Percentiles rank a stretch among this genome's conserved stretches.
phyloP scores from a whole-genome alignment of 2,888 invertebrate genomes.

The Sphecodes monilicornis region DNA sequence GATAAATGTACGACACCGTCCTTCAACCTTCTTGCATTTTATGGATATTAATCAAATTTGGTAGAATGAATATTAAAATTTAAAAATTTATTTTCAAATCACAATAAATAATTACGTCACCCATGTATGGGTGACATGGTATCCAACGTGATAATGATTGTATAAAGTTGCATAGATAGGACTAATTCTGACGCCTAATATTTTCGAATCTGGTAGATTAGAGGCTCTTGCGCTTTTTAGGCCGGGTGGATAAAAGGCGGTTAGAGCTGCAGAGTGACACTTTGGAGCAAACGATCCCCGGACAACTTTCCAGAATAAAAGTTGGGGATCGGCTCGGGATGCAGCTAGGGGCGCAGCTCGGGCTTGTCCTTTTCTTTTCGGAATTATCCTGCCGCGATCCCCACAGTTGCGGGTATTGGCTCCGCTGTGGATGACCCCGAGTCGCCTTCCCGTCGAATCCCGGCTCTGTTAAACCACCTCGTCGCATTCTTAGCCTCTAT shows the following conservation, averaged over 20 bases:
- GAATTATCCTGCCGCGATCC: neutral
- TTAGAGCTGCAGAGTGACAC: neutral
- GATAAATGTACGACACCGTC: too few relatives aligned
- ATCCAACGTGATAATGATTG: too few relatives aligned
- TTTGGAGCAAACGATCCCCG: neutral
- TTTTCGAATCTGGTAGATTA: neutral
- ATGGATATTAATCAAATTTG: too few relatives aligned
- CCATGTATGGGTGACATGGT: too few relatives aligned
- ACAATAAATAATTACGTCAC: too few relatives aligned
- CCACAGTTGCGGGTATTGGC: conserved; percentile 13
- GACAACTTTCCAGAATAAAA: neutral
- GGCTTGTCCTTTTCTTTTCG: neutral
- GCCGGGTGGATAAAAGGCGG: neutral
- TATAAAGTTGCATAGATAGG: neutral
- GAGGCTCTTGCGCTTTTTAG: neutral
- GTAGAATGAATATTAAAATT: too few relatives aligned
- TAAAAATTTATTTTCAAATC: too few relatives aligned
- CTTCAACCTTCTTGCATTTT: too few relatives aligned
- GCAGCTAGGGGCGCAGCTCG: neutral
- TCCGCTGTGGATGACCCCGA: neutral
- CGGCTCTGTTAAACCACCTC: neutral
- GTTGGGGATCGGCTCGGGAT: conserved; percentile 11
- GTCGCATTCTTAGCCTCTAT: conserved; percentile 1
- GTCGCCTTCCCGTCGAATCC: conserved; percentile 5
- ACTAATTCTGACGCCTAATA: neutral